Evolutionary conservation across 2,888 invertebrate species (phyloP), one percentile per base, ranked within the genome.

Genomic region (Apocheima hispidaria): DNA sequence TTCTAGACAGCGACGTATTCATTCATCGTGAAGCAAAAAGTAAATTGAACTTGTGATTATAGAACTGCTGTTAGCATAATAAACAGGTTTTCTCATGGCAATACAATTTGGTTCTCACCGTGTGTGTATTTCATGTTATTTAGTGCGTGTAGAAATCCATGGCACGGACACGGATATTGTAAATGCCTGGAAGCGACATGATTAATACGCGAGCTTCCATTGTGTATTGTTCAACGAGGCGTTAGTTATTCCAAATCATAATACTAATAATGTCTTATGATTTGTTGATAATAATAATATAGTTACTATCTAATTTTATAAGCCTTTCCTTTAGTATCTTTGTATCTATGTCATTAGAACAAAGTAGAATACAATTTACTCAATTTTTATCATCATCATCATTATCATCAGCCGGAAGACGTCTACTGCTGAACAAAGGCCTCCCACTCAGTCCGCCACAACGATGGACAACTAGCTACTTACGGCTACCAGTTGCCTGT

Each of bases 1-100:
- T 78, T 77, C 75, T 71, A 79, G 70, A 75, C 77, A 74, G 77
- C 73, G 70, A 73, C 72, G 65, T 76, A 71, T 74, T 74, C 71
- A 77, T 74, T 74, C 71, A 78, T 72, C 75, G 77, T 76, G 71
- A 70, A 65, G 81, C 75, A 88, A 90, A 88, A 89, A 87, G 77
- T 84, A 79, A 86, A 87, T 87, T 85, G 81, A 81, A 85, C 77
- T 79, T 71, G 77, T 83, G 82, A 86, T 84, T 82, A 84, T 72
- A 78, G 72, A 71, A 70, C 75, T 74, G 74, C 77, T 82, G 82
- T 86, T 84, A 82, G 75, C 75, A 81, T 84, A 82, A 83, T 84
- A 84, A 87, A 85, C 82, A 81, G 79, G 82, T 79, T 84, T 89
- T 90, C 88, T 83, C 87, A 88, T 81, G 82, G 74, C 71, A 72